Evolutionary conservation across 2,888 invertebrate species (phyloP).

Genomic region (Drosophila meridionalis): DNA sequence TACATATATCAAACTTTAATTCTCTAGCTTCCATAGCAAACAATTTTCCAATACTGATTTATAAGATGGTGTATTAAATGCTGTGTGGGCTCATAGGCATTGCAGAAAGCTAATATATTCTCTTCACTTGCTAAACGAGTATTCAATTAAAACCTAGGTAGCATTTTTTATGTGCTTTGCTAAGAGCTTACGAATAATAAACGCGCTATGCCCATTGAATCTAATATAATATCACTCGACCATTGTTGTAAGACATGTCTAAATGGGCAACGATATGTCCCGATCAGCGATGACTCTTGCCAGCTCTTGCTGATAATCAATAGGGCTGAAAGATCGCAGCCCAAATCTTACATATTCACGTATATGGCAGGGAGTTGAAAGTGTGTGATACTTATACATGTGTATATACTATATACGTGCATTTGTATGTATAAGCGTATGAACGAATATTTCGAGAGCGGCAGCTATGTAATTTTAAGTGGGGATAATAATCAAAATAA

Average conservation of each 20-base stretch:
- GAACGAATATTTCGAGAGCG: conserved; percentile 2
- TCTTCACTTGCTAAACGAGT: neutral
- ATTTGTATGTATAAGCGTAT: neutral
- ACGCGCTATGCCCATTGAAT: conserved; percentile 14
- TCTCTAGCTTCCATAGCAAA: neutral
- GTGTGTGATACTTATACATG: neutral
- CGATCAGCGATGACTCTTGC: conserved; percentile 33
- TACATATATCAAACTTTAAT: neutral
- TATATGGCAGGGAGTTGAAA: conserved; percentile 6
- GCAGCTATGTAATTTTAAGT: conserved; percentile 45
- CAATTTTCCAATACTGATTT: too few species aligned
- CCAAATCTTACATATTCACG: neutral
- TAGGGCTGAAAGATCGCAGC: neutral
- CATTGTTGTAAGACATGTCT: neutral
- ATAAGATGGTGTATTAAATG: too few species aligned
- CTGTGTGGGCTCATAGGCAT: too few species aligned
- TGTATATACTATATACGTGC: neutral
- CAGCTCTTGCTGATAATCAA: conserved; percentile 49
- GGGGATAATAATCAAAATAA: conserved; percentile 42
- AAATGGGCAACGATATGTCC: conserved; percentile 13
- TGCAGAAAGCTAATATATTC: neutral
- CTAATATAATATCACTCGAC: neutral
- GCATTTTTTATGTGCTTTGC: neutral
- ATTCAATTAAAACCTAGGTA: neutral
- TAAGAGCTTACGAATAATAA: conserved; percentile 45